A percentile compares a stretch with the other conserved stretches of the same genome.
Evolutionary conservation across 30 jellyfish, hydroid and myxozoan genomes (phyloP).

Genomic region (Aurelia coerulea): DNA sequence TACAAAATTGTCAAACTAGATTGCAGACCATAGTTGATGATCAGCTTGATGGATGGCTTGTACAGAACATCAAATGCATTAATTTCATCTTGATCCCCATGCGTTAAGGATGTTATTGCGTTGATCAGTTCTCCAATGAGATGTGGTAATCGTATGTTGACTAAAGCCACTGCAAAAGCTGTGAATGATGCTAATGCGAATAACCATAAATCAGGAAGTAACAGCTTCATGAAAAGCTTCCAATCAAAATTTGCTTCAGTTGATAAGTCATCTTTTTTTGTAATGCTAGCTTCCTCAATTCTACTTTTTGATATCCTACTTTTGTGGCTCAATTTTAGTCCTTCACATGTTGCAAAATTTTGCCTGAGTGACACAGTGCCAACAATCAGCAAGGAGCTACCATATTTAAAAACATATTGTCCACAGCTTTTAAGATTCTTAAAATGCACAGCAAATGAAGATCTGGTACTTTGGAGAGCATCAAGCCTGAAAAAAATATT

Average conservation of each 20-base stretch:
- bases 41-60: slow-evolving; percentile 77
- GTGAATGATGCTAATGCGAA: slow-evolving; percentile 82
- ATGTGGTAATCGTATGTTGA: slow-evolving; percentile 81
- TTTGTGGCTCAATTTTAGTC: slow-evolving; percentile 80
- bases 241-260: slow-evolving; percentile 70
- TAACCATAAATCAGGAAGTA: slow-evolving; percentile 84
- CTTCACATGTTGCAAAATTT: slow-evolving; percentile 74
- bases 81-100: neutral
- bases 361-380: slow-evolving; percentile 10
- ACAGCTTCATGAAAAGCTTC: slow-evolving; percentile 61
- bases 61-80: slow-evolving; percentile 66
- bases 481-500: no score
- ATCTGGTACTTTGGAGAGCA: no score
- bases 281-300: neutral
- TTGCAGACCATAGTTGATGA: slow-evolving; percentile 77
- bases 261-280: slow-evolving; percentile 1
- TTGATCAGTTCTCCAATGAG: slow-evolving; percentile 91
- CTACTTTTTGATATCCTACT: slow-evolving; percentile 37
- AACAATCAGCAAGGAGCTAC: slow-evolving; percentile 21
- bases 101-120: slow-evolving; percentile 71
- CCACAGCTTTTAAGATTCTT: neutral
- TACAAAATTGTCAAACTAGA: slow-evolving; percentile 81
- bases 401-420: neutral
- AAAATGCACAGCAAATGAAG: no score
- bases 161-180: slow-evolving; percentile 96